Evolutionary conservation across 2,113 vertebrate genomes (phyloP), one percentile per base, ranked within the genome.

Genomic region (Oenanthe oenanthe): DNA sequence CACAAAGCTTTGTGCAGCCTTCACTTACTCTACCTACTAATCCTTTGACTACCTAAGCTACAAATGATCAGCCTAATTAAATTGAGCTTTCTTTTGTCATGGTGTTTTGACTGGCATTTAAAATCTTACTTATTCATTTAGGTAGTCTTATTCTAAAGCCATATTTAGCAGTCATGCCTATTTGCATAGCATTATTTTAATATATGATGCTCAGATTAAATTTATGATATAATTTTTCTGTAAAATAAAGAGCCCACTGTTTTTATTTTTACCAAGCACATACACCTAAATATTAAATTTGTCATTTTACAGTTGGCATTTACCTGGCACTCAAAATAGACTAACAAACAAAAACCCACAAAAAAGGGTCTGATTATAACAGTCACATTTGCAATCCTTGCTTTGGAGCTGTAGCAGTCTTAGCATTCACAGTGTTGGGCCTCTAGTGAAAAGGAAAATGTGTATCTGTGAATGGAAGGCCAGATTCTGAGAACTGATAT

Each of bases 21-120:
- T 94, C 89, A 48, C 66, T 62, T 92, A 34, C 29, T 86, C 65
- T 79, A 42, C 53, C 51, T 91, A 71, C 85, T 95, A 96, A 96
- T 96, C 88, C 83, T 83, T 95, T 92, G 71, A 66, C 79, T 67
- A n/a, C 72, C 81, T 95, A 89, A 95, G 68, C 85, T 77, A 78
- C 67, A 90, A 95, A 92, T 68, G 65, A 93, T 79, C 94, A 95
- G 45, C n/a, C 85, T 96, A 92, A 96, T 96, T 97, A 96, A 95
- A 96, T 2, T 80, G 83, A 96, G 87, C 85, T 87, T 90, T 85
- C 60, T 92, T 79, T 95, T 91, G 92, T 75, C 89, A 42, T 60
- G 57, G 74, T 72, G 28, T 91, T 31, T 77, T 92, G 88, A 80
- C 73, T 95, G 93, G 73, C 95, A 92, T 92, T 96, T 77, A 83